phyloP scores from a whole-genome alignment of 1,140 invertebrate genomes.

The Phthorimaea operculella region DNA sequence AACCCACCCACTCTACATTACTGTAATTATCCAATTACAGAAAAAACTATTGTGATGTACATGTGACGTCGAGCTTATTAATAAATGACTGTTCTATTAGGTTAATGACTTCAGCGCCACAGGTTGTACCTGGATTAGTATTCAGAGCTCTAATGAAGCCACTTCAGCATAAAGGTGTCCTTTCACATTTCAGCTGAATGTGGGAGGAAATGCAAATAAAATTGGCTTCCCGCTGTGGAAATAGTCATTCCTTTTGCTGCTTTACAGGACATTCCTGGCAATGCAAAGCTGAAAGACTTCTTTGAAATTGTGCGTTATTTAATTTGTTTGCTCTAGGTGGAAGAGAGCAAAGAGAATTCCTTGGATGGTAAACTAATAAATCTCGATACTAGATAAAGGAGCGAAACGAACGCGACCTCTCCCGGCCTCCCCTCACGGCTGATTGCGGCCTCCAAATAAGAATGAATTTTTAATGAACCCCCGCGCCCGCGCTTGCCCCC shows the following conservation, averaged over 20 bases:
- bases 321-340: too few species aligned
- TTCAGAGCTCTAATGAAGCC: too few species aligned
- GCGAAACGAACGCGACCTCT: background rate
- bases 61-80: background rate
- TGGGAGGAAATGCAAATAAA: too few species aligned
- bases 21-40: conserved; percentile 59
- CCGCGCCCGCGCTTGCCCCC: conserved; percentile 21
- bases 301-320: too few species aligned
- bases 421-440: conserved; percentile 38
- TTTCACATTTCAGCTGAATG: too few species aligned
- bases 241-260: too few species aligned
- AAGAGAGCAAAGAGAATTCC: background rate
- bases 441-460: conserved; percentile 58
- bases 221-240: too few species aligned
- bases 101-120: too few species aligned
- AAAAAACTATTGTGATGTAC: conserved; percentile 11
- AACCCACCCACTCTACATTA: conserved; percentile 51
- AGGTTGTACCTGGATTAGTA: too few species aligned
- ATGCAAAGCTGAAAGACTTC: too few species aligned
- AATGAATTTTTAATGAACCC: conserved; percentile 66
- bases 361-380: conserved; percentile 1
- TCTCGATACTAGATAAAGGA: conserved; percentile 5
- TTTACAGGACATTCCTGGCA: too few species aligned
- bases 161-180: too few species aligned
- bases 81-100: background rate